Evolutionary conservation across 2,797 vertebrate genomes (phyloP).

Genomic region (Tangara arthus): DNA sequence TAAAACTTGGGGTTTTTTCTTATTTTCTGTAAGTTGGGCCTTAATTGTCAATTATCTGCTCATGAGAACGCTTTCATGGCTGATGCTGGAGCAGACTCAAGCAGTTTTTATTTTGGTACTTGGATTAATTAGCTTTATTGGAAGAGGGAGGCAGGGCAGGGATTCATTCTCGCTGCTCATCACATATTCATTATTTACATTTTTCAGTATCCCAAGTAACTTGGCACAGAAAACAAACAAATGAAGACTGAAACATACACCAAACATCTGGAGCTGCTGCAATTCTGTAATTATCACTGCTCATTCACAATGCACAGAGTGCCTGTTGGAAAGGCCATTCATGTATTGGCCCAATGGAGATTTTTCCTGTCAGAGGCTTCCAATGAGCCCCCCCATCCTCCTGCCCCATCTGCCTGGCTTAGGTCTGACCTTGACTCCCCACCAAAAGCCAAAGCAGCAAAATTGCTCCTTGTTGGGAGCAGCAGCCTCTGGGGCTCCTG

Average conservation of each 20-base stretch:
- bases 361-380: neutral
- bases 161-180: constrained; percentile 47
- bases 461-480: neutral
- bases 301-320: neutral
- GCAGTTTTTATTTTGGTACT: constrained; percentile 63
- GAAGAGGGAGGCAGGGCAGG: neutral
- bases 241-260: constrained; percentile 3
- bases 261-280: constrained; percentile 40
- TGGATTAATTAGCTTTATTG: constrained; percentile 59
- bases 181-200: constrained; percentile 43
- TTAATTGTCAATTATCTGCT: constrained; percentile 45
- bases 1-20: neutral
- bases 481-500: neutral
- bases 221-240: constrained; percentile 43
- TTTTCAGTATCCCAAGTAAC: constrained; percentile 44
- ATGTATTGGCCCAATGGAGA: neutral
- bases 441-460: neutral
- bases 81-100: constrained; percentile 23
- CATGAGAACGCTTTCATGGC: neutral
- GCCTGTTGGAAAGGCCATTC: neutral
- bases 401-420: neutral
- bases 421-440: neutral
- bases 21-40: neutral
- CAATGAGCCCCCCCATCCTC: accelerated
- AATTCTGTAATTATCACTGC: neutral